Evolutionary conservation across 2,113 vertebrate genomes (phyloP).

Genomic region (Martes martes): DNA sequence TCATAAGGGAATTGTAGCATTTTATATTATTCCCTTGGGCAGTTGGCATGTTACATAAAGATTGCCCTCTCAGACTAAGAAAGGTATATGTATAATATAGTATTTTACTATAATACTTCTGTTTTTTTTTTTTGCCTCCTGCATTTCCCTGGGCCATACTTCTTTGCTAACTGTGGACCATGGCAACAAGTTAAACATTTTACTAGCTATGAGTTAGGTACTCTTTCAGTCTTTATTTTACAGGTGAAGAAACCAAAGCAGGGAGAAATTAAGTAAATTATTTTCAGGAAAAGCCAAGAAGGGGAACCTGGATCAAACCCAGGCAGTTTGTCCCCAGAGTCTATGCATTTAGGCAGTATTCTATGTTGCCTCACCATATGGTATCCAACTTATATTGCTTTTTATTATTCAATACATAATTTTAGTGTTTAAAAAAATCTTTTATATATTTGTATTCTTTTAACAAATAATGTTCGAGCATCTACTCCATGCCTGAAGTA

Average conservation of each 20-base stretch:
- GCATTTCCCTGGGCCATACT: not conserved
- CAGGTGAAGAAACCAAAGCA: constrained; percentile 17
- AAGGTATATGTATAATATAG: not conserved
- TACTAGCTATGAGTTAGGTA: constrained; percentile 30
- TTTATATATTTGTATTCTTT: not conserved
- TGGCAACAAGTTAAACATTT: not conserved
- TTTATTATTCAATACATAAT: not conserved
- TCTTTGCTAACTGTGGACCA: constrained; percentile 3
- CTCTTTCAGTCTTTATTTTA: constrained; percentile 47
- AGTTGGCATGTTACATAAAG: not conserved
- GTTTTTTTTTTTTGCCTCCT: not conserved
- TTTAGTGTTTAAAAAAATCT: not conserved
- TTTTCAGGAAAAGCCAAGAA: not conserved
- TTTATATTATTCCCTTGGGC: constrained; percentile 8
- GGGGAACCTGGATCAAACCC: not conserved
- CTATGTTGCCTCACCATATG: not conserved
- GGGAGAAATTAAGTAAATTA: not conserved
- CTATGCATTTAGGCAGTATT: not conserved
- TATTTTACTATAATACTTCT: not conserved
- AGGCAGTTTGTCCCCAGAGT: not conserved
- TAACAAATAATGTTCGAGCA: not conserved
- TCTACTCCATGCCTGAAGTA: not conserved
- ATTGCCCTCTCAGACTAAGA: not conserved
- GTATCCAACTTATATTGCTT: not conserved
- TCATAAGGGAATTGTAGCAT: not conserved